These are phyloP conservation scores for Esox lucius DNA, from an alignment of 2,797 vertebrate genomes.

Conservation along the genomic window DNA sequence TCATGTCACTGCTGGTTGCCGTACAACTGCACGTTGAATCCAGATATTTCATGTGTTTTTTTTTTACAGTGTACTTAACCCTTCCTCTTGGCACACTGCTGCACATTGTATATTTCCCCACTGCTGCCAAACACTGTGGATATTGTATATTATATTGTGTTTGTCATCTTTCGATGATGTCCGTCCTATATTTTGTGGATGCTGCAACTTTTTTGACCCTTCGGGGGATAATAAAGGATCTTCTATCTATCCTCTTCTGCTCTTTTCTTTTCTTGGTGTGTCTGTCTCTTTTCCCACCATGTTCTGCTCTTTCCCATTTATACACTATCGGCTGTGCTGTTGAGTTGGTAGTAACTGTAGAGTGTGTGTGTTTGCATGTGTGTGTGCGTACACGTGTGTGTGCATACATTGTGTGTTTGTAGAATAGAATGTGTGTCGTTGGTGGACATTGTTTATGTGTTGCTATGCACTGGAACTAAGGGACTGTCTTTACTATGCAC, in stretches of 20 bases:
- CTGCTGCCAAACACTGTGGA: slow-evolving; percentile 80
- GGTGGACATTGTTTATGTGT: slow-evolving; percentile 22
- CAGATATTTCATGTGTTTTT: too few species aligned
- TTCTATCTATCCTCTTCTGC: slow-evolving; percentile 76
- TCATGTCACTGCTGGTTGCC: too few species aligned
- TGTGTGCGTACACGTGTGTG: slow-evolving; percentile 7
- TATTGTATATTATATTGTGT: slow-evolving; percentile 81
- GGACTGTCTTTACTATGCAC: slow-evolving; percentile 68
- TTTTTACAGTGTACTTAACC: not conserved
- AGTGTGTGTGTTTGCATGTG: slow-evolving; percentile 34
- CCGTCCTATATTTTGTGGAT: slow-evolving; percentile 79
- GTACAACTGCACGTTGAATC: too few species aligned
- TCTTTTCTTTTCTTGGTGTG: slow-evolving; percentile 62
- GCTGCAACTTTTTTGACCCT: slow-evolving; percentile 69
- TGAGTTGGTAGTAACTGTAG: slow-evolving; percentile 41
- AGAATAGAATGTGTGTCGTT: slow-evolving; percentile 9
- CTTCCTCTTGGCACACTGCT: slow-evolving; percentile 37
- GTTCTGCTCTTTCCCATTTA: slow-evolving; percentile 33
- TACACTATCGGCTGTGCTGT: slow-evolving; percentile 43
- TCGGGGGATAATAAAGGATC: slow-evolving; percentile 78
- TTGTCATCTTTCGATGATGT: slow-evolving; percentile 81
- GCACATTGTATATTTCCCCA: slow-evolving; percentile 79
- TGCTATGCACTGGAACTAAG: slow-evolving; percentile 70
- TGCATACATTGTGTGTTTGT: slow-evolving; percentile 3
- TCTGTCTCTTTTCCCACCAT: slow-evolving; percentile 35